Conservation (phyloP, 1,140 invertebrate genomes). For the Neotoxoptera formosana region DNA sequence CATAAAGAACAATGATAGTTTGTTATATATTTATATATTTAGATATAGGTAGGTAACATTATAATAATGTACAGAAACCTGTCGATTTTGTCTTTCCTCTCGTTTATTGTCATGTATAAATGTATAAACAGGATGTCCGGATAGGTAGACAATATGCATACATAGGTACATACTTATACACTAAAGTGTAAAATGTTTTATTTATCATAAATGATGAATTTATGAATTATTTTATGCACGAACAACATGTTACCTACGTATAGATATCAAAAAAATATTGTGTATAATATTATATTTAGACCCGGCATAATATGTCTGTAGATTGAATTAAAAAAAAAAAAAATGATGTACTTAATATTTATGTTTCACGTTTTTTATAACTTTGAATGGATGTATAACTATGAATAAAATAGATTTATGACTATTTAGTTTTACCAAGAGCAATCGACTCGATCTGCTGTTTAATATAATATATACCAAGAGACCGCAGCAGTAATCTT, state of each 20-base stretch:
- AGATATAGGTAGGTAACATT: neutral
- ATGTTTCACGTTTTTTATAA: neutral
- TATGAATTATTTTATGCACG: neutral
- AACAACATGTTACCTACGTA: neutral
- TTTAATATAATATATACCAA: no score
- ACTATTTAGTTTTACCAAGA: no score
- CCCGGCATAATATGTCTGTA: neutral
- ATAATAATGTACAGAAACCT: neutral
- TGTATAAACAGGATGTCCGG: constrained; percentile 13
- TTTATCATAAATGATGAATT: neutral
- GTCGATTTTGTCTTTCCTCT: neutral
- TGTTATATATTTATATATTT: neutral
- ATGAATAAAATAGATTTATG: no score
- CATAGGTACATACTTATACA: neutral
- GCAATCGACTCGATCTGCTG: neutral
- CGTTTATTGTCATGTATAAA: constrained; percentile 10
- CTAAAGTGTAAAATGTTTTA: neutral
- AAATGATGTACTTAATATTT: neutral
- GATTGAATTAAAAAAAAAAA: neutral
- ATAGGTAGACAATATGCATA: neutral
- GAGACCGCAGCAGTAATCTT: neutral
- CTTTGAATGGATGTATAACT: no score
- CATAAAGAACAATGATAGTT: neutral
- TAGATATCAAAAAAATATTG: neutral
- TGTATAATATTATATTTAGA: neutral